These are phyloP conservation scores for Tipula confusa DNA, from an alignment of 2,888 invertebrate species.

Conservation along the genomic window DNA sequence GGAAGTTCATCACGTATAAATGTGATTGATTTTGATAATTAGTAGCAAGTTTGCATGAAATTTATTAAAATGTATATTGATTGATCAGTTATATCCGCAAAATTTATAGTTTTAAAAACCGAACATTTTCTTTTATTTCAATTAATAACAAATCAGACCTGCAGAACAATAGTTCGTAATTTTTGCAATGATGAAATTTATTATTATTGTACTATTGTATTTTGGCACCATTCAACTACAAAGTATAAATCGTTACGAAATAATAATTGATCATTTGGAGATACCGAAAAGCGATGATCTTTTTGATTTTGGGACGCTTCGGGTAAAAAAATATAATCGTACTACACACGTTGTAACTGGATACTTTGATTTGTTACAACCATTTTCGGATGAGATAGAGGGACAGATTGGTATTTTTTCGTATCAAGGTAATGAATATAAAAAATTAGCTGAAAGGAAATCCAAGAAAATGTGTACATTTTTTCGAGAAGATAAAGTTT, in stretches of 20 bases:
- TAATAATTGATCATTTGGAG: neutral
- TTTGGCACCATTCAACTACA: neutral
- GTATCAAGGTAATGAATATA: neutral
- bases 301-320: neutral
- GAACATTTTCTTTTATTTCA: no score
- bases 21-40: no score
- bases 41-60: no score
- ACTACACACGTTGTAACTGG: neutral
- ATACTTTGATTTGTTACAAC: neutral
- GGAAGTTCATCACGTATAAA: no score
- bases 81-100: no score
- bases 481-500: neutral
- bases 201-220: neutral
- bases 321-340: neutral
- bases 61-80: no score
- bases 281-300: neutral
- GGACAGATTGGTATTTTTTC: neutral
- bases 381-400: neutral
- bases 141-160: no score
- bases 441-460: neutral
- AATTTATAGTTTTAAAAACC: no score
- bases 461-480: neutral
- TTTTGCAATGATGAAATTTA: neutral
- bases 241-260: neutral
- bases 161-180: no score